Percentiles rank a stretch among this genome's conserved stretches.
These are phyloP conservation scores for Oreochromis niloticus DNA, from an alignment of 2,113 vertebrate species.

Conservation along the genomic window DNA sequence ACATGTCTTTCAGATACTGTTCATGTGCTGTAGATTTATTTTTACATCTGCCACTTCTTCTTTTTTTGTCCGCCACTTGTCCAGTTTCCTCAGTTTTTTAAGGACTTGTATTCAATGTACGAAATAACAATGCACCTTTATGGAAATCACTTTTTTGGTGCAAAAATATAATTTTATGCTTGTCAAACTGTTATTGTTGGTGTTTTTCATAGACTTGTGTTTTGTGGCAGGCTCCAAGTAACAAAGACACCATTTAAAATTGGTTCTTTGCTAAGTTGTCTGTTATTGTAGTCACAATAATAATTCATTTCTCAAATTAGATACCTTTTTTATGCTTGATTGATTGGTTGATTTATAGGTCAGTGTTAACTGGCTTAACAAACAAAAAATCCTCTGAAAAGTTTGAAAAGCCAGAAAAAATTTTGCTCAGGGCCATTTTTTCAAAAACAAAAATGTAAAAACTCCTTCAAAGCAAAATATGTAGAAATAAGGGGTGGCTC, in stretches of 20 bases:
- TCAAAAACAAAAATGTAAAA: not conserved
- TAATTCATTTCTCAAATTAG: not conserved
- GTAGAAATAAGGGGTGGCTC: not conserved
- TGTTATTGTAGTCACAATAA: not conserved
- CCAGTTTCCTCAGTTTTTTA: not conserved
- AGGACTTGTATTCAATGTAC: not conserved
- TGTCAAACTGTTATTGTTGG: not conserved
- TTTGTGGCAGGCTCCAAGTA: fast-evolving
- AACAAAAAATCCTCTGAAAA: not conserved
- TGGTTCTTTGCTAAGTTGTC: not conserved
- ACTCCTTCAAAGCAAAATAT: not conserved
- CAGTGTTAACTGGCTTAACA: not conserved
- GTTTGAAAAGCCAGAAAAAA: not conserved
- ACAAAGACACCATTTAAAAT: not conserved
- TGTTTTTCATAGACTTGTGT: not conserved
- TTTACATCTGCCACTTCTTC: not conserved
- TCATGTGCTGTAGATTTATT: not conserved
- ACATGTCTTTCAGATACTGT: no score
- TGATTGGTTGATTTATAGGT: not conserved
- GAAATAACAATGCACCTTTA: no score
- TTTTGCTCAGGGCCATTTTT: fast-evolving
- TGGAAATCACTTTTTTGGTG: not conserved
- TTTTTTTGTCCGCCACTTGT: not conserved
- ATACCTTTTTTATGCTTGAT: not conserved
- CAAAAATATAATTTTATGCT: not conserved